Evolutionary conservation across 1,140 invertebrate genomes (phyloP).

Genomic region (Sitophilus oryzae): DNA sequence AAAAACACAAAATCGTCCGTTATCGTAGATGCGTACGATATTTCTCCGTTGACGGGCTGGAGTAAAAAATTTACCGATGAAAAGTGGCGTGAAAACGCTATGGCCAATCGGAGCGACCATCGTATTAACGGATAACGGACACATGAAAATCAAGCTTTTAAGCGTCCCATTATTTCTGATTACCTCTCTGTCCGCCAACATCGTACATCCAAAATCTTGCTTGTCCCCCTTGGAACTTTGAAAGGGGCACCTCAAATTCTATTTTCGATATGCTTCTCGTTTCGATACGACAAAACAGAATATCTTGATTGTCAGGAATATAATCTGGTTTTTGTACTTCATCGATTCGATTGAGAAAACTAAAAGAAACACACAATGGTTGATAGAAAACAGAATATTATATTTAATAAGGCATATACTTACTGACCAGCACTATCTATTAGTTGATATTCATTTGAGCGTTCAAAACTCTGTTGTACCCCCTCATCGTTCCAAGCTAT

Average conservation of each 20-base stretch:
- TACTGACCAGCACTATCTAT: constrained; percentile 79
- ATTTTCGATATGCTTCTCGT: constrained; percentile 69
- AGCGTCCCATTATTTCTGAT: no score
- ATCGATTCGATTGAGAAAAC: constrained; percentile 62
- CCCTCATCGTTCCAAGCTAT: constrained; percentile 59
- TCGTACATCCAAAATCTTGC: constrained; percentile 74
- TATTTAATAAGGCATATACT: constrained; percentile 34
- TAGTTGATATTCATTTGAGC: constrained; percentile 73
- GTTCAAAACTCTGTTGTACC: constrained; percentile 61
- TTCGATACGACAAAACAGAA: constrained; percentile 61
- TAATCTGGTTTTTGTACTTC: constrained; percentile 55
- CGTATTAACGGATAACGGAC: no score
- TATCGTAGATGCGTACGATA: no score
- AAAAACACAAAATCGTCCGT: no score
- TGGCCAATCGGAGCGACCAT: no score
- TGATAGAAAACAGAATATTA: background rate
- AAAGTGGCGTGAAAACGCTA: no score
- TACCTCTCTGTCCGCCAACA: constrained; percentile 75
- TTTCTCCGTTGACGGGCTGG: no score
- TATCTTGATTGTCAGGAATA: constrained; percentile 62
- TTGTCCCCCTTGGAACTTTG: constrained; percentile 57
- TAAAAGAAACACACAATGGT: constrained; percentile 38
- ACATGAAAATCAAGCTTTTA: no score
- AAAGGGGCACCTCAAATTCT: constrained; percentile 63
- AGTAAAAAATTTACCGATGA: no score